These are phyloP conservation scores for Ceratosolen solmsi DNA, from an alignment of 1,140 invertebrate genomes.

Conservation along the genomic window DNA sequence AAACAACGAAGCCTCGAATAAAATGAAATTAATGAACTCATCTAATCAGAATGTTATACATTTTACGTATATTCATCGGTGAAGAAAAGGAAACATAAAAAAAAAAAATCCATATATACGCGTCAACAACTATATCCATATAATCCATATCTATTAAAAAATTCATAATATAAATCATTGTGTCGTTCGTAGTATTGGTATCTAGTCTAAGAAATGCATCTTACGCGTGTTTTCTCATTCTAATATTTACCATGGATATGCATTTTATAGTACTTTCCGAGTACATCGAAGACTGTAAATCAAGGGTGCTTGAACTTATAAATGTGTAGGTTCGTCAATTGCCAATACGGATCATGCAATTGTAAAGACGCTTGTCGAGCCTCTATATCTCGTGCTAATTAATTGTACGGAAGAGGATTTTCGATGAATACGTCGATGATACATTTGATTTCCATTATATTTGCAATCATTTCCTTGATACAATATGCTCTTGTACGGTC, in stretches of 20 bases:
- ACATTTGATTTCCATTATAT: no score
- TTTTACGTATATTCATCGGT: not conserved
- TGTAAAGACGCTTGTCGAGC: not conserved
- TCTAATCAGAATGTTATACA: not conserved
- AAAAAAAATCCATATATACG: no score
- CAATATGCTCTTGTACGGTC: no score
- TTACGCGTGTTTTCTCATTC: not conserved
- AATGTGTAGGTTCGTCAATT: not conserved
- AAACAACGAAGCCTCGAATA: not conserved
- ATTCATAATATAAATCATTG: not conserved
- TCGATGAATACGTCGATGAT: no score
- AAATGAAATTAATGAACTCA: not conserved
- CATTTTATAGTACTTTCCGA: not conserved
- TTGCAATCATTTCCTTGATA: no score
- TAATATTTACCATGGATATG: not conserved
- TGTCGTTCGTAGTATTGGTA: not conserved
- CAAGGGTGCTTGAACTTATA: not conserved
- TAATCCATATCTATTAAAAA: not conserved
- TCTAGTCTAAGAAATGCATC: not conserved
- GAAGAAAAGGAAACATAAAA: not conserved
- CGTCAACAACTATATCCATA: not conserved
- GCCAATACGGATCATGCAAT: not conserved
- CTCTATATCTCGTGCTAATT: not conserved
- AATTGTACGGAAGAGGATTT: no score
- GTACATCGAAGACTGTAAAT: not conserved